Percentiles rank a stretch among this genome's conserved stretches.
Conservation (phyloP, 2,797 vertebrate genomes). For the Prionace glauca region DNA sequence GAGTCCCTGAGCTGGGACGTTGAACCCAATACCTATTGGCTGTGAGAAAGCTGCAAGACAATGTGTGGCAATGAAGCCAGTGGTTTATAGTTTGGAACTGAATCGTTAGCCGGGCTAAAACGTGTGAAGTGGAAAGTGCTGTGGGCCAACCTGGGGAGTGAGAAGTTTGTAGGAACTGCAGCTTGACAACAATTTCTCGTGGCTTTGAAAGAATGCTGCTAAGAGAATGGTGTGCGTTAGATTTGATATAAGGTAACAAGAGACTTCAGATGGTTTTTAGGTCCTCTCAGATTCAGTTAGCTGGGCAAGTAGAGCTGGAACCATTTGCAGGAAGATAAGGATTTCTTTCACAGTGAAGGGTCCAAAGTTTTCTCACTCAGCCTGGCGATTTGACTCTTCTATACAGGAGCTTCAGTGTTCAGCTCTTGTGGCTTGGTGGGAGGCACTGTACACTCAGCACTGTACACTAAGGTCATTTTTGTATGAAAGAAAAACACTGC, state of each 20-base stretch:
- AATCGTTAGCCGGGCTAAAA: not conserved
- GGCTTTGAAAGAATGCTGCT: not conserved
- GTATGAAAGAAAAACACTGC: not conserved
- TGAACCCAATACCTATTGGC: not conserved
- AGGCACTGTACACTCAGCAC: not conserved
- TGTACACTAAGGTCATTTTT: not conserved
- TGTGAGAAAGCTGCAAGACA: not conserved
- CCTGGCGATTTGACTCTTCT: not conserved
- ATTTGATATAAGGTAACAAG: not conserved
- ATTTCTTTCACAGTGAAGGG: not conserved
- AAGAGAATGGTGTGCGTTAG: not conserved
- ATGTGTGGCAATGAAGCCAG: not conserved
- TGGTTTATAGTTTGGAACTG: not conserved
- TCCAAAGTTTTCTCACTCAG: not conserved
- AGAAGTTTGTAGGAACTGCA: not conserved
- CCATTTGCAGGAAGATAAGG: not conserved
- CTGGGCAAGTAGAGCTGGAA: not conserved
- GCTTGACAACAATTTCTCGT: not conserved
- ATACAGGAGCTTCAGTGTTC: not conserved
- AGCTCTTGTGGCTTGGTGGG: not conserved
- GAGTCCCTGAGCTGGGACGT: not conserved
- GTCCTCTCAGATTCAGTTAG: not conserved
- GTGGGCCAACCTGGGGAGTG: not conserved
- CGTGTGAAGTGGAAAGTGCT: not conserved
- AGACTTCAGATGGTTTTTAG: not conserved